Base-by-base conservation (phyloP, 35 echinoderm and acorn worm species). In the Eucidaris tribuloides region DNA sequence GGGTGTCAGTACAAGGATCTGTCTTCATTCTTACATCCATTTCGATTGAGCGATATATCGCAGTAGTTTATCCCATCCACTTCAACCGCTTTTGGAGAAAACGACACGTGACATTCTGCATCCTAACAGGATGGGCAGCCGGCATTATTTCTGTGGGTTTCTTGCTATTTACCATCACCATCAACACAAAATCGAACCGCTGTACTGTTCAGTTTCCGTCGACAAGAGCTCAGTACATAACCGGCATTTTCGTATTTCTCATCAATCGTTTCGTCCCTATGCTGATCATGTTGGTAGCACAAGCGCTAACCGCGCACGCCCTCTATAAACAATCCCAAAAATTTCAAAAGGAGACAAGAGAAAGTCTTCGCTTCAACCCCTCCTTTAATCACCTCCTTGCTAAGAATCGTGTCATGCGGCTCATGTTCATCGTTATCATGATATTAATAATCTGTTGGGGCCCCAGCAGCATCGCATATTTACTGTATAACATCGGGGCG, bases 381-480 rank as follows among this genome's bases (percentile, higher is more conserved):
- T 39, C 56, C 13, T 44, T 81, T 2, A 62, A 77, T 1, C 58
- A 90, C 76, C 70, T 90, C 11, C 56, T 77, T 46, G 81, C 92
- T 42, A 38, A 83, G 25, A 42, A 42, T 13, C 89, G 90, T 33
- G 77, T 95, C 43, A 95, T 95, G 34, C 55, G 77, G 44, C 89
- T 90, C 74, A 45, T 95, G 45, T 61, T 95, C 64, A 37, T 89
- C 28, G 92, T 95, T 6, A 83, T 95, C 40, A 44, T 95, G 1
- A 95, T 66, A 27, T 95, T 95, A 38, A 95, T 95, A 31, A 42
- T 90, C 15, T 95, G 92, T 33, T 95, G 92, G 92, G 59, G 76
- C 19, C 87, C 87, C 5, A 83, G 90, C 23, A 86, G 90, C 36
- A 40, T 90, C 0, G 24, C 62, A 18, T 90, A 81, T 32, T 78